Conservation (phyloP, 2,888 invertebrate species). For the Ceriagrion tenellum region DNA sequence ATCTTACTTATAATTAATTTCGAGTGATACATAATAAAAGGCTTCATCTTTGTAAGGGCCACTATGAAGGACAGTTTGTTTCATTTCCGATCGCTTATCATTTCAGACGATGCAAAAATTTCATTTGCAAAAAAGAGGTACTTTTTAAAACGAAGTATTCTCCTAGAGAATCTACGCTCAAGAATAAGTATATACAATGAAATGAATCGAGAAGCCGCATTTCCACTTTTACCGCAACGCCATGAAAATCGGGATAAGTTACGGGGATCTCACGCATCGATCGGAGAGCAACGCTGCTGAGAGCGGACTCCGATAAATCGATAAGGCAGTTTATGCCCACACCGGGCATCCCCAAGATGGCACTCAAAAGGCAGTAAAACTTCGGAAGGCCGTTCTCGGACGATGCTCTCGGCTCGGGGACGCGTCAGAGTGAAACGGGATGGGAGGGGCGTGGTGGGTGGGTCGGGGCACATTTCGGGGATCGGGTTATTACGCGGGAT, state of each 20-base stretch:
- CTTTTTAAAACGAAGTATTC: too few species aligned
- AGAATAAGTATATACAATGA: not conserved
- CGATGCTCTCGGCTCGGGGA: not conserved
- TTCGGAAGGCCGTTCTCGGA: not conserved
- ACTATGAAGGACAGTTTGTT: too few species aligned
- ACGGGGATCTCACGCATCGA: not conserved
- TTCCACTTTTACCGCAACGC: not conserved
- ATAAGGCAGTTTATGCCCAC: not conserved
- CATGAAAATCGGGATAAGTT: not conserved
- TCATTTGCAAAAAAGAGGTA: too few species aligned
- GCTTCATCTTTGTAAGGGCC: too few species aligned
- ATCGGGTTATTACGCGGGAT: not conserved
- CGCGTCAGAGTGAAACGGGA: not conserved
- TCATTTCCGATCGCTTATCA: too few species aligned
- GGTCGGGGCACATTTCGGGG: not conserved
- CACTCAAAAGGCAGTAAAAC: conserved; percentile 14
- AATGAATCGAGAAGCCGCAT: not conserved
- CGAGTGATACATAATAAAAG: too few species aligned
- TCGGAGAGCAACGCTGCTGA: not conserved
- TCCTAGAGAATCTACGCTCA: not conserved
- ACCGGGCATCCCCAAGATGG: not conserved
- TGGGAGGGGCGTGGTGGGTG: not conserved
- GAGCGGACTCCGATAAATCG: not conserved
- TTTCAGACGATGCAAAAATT: too few species aligned
- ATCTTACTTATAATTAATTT: too few species aligned